Conservation (phyloP, 2,888 invertebrate species). For the Agrilus cyanescens region DNA sequence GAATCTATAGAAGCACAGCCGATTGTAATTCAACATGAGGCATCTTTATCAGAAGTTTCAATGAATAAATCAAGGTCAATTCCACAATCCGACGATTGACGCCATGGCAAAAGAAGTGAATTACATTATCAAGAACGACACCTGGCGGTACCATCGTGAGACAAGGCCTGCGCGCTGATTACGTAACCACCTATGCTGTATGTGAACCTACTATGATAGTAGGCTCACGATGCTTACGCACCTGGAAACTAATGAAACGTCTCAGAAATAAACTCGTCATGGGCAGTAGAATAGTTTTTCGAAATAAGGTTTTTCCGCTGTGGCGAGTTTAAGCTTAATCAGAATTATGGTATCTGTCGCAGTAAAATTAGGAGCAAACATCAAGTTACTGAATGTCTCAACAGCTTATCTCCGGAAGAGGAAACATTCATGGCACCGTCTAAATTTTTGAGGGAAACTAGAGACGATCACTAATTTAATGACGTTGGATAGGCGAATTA, state of each 20-base stretch:
- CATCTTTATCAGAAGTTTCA: slow-evolving; percentile 7
- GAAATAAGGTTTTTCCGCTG: slow-evolving; percentile 20
- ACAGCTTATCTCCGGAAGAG: slow-evolving; percentile 16
- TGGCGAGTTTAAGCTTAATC: slow-evolving; percentile 17
- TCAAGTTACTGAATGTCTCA: slow-evolving; percentile 14
- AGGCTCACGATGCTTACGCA: too few relatives aligned
- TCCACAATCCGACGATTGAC: slow-evolving; percentile 9
- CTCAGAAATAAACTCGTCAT: slow-evolving; percentile 12
- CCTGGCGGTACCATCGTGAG: too few relatives aligned
- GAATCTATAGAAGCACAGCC: too few relatives aligned
- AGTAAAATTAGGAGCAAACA: slow-evolving; percentile 11
- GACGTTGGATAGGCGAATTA: background rate
- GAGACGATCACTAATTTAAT: too few relatives aligned
- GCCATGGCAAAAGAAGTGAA: slow-evolving; percentile 14
- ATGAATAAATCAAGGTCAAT: slow-evolving; percentile 7
- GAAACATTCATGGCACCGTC: slow-evolving; percentile 13
- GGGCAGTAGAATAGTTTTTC: slow-evolving; percentile 15
- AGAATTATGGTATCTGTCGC: slow-evolving; percentile 17
- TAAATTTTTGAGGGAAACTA: background rate
- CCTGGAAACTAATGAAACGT: slow-evolving; percentile 16
- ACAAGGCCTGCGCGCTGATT: too few relatives aligned
- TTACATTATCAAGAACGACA: slow-evolving; percentile 15
- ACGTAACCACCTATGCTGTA: too few relatives aligned
- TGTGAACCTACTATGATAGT: too few relatives aligned
- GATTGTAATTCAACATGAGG: too few relatives aligned